Base-by-base conservation (phyloP, 2,797 vertebrate genomes). In the Gila robusta region DNA sequence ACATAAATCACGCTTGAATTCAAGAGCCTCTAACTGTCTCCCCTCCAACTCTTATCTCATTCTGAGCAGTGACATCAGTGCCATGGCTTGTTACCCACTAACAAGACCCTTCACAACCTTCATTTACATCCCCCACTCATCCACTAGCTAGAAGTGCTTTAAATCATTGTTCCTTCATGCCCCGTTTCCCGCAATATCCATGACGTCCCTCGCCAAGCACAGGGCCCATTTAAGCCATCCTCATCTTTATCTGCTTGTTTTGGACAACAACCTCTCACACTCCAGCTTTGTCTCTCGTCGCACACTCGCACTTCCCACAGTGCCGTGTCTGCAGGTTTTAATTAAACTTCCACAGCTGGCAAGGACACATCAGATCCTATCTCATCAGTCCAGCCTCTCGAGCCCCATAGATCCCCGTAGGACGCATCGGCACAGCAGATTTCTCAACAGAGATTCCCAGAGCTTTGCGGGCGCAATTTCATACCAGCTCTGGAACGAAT, bases 311-410 rank as follows among this genome's bases (percentile, higher is more conserved):
- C 85, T 87, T 81, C 59, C 79, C 67, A 56, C 83, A 66, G 81
- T 87, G 85, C 78, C 49, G 23, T 54, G 83, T 37, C 84, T 81
- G 35, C 80, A 70, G 86, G 87, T 88, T 91, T 90, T 90, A 90
- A 91, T 91, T 91, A 90, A 89, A 87, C 87, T 85, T 84, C 86
- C 87, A 88, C 87, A 89, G 84, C 88, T 89, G 89, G 89, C 88
- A 87, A 88, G 80, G 88, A 78, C 87, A 90, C 81, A 89, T 91
- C 89, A 87, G 84, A 80, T 87, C 84, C 71, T 88, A 88, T 90
- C 89, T 88, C 85, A 85, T 91, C 88, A 91, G 52, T 79, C 77
- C 72, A 82, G 47, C 72, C 59, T 64, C 79, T 73, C 49, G 39
- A 74, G 41, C 82, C 71, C 79, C 82, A 39, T 35, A 77, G 62